These are phyloP conservation scores for Galerucella nymphaeae DNA, from an alignment of 2,888 invertebrate genomes.

Conservation along the genomic window DNA sequence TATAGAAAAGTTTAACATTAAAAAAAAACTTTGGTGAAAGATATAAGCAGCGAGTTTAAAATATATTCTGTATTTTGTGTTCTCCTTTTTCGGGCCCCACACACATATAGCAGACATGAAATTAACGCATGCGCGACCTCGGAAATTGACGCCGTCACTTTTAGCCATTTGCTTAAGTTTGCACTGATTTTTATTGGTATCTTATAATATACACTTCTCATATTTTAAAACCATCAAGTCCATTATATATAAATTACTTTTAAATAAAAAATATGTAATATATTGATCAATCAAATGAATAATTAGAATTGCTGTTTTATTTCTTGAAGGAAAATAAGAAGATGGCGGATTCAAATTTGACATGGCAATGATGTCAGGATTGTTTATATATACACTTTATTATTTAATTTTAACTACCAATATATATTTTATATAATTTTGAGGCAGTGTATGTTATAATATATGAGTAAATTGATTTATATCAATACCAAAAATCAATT, in stretches of 20 bases:
- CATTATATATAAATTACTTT: background rate
- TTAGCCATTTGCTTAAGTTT: slow-evolving; percentile 17
- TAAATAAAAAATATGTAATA: background rate
- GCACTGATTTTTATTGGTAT: slow-evolving; percentile 21
- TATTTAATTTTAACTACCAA: background rate
- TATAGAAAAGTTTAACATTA: slow-evolving; percentile 46
- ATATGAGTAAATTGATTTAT: too few species aligned
- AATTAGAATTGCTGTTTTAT: background rate
- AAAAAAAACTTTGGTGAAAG: slow-evolving; percentile 23
- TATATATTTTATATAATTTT: too few species aligned
- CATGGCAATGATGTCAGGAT: background rate
- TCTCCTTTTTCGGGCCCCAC: slow-evolving; percentile 63
- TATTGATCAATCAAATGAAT: background rate
- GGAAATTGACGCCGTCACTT: slow-evolving; percentile 53
- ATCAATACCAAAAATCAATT: too few species aligned
- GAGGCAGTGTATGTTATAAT: too few species aligned
- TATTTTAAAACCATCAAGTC: background rate
- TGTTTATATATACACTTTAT: background rate
- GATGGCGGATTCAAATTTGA: background rate
- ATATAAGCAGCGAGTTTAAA: slow-evolving; percentile 17
- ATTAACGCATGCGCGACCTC: slow-evolving; percentile 61
- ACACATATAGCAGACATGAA: slow-evolving; percentile 33
- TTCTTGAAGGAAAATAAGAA: background rate
- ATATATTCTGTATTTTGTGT: slow-evolving; percentile 36
- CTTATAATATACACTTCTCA: background rate